Evolutionary conservation across 2,797 vertebrate species (phyloP), one percentile per base, ranked within the genome.

Genomic region (Crocodylus rhombifer): DNA sequence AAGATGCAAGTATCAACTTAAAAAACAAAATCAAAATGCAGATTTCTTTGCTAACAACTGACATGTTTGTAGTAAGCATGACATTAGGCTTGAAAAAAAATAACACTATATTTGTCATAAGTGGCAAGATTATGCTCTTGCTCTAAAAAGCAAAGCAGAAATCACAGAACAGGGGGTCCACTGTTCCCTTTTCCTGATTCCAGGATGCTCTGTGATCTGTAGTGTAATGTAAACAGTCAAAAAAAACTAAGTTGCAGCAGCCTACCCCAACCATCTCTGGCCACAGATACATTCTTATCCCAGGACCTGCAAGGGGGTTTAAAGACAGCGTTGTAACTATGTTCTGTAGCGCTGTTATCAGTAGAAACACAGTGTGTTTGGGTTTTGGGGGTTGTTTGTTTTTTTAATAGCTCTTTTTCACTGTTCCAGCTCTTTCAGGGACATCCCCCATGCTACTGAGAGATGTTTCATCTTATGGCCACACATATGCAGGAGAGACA

Each of bases 201-300:
- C 57, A 55, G 15, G 62, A 30, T 86, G 17, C 17, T 56, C 62
- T 65, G 51, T 14, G 75, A 62, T 60, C 77, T n/a, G 88, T 91
- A 75, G 63, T 60, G 30, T 6, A 64, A 93, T 77, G 62, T 56
- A 89, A 94, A 91, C 57, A 82, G 25, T 7, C 62, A 17, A 21
- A 36, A 36, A 57, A 90, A 77, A 84, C 75, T 88, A 91, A 82
- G 86, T 58, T 74, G 55, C 1, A 28, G 77, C 58, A 91, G 86
- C 14, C 30, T 64, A 58, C 60, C 76, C 80, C 80, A 82, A 21
- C 14, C 88, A 65, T 82, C 33, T 58, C 5, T 28, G 73, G 42
- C 33, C 84, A 76, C 78, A 13, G 87, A 80, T 14, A 87, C 3
- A 77, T 13, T 92, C 62, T 77, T 12, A 3, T 21, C 56, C 25